phyloP scores from a whole-genome alignment of 2,797 vertebrate genomes.

The Poecilia gillii region DNA sequence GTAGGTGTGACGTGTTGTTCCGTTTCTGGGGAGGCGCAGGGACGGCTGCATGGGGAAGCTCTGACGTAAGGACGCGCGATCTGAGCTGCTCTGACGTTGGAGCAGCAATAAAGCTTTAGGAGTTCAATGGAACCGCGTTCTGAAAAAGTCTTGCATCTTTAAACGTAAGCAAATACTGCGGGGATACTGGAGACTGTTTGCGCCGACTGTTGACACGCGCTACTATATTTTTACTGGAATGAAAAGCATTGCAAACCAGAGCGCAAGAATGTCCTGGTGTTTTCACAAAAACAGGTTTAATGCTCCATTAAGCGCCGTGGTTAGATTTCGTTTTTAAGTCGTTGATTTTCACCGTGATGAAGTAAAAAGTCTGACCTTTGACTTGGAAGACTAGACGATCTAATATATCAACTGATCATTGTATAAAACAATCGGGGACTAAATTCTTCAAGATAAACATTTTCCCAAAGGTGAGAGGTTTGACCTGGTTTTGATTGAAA shows the following conservation, averaged over 20 bases:
- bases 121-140: neutral
- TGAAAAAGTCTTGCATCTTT: neutral
- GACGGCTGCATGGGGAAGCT: neutral
- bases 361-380: neutral
- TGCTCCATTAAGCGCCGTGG: neutral
- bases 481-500: neutral
- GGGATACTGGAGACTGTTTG: neutral
- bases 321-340: neutral
- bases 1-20: constrained; percentile 2
- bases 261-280: neutral
- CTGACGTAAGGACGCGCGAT: neutral
- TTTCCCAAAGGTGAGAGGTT: neutral
- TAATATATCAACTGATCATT: neutral
- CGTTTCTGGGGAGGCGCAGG: neutral
- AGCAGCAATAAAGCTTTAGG: neutral
- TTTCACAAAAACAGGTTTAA: constrained; percentile 27
- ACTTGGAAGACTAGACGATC: neutral
- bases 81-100: neutral
- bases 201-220: neutral
- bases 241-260: neutral
- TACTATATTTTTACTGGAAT: neutral
- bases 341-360: neutral
- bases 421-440: neutral
- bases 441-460: neutral
- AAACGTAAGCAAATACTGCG: neutral